phyloP scores from a whole-genome alignment of 2,797 vertebrate genomes.

The Sebastes itinus region DNA sequence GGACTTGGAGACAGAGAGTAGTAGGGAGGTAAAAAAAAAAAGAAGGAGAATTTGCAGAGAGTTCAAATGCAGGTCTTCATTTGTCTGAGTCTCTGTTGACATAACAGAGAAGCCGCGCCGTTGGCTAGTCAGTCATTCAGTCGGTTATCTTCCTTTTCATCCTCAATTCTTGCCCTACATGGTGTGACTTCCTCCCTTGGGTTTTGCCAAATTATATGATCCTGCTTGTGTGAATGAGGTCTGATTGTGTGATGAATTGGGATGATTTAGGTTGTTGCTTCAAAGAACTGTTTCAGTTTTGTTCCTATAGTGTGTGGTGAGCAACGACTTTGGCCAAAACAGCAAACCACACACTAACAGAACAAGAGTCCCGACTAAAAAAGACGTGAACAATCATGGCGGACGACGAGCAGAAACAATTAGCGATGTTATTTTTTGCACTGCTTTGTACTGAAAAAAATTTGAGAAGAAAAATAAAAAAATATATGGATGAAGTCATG shows the following conservation, averaged over 20 bases:
- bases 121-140: conserved; percentile 23
- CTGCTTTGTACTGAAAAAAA: no score
- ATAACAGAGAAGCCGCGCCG: conserved; percentile 58
- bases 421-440: no score
- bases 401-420: no score
- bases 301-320: no score
- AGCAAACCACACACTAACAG: no score
- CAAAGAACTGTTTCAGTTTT: neutral
- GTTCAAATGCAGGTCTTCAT: conserved; percentile 58
- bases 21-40: neutral
- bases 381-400: no score
- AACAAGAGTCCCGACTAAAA: no score
- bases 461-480: no score
- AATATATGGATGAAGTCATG: no score
- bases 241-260: conserved; percentile 28
- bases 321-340: no score
- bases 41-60: conserved; percentile 8
- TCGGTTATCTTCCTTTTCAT: conserved; percentile 20
- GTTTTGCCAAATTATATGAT: neutral
- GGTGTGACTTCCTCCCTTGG: neutral
- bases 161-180: conserved; percentile 1
- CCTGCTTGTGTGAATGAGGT: conserved; percentile 72
- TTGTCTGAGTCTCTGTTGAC: conserved; percentile 67
- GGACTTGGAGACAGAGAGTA: neutral
- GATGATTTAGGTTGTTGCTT: neutral